Percentiles rank a stretch among this genome's conserved stretches.
Evolutionary conservation across 2,113 vertebrate genomes (phyloP).

Genomic region (Proterorhinus semilunaris): DNA sequence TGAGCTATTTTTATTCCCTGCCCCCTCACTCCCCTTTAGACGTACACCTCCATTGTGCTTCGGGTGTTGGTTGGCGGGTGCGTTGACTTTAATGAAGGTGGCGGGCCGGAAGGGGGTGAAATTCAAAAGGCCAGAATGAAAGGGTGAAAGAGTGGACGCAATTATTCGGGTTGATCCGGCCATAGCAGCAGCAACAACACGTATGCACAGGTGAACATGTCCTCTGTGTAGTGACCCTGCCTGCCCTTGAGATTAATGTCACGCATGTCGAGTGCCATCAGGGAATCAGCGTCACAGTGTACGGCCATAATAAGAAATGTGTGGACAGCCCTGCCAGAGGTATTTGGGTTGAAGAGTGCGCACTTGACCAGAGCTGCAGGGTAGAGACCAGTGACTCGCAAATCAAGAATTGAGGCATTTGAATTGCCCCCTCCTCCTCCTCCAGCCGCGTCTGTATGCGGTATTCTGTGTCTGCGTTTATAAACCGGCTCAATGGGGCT

Average conservation of each 20-base stretch:
- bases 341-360: constrained; percentile 58
- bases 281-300: constrained; percentile 30
- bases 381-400: constrained; percentile 43
- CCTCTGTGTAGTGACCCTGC: constrained; percentile 9
- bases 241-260: constrained; percentile 21
- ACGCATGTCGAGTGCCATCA: constrained; percentile 21
- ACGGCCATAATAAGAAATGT: constrained; percentile 25
- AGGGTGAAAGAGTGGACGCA: neutral
- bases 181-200: neutral
- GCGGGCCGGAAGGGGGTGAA: constrained; percentile 23
- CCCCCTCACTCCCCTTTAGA: constrained; percentile 25
- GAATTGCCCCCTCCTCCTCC: neutral
- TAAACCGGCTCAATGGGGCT: constrained; percentile 42
- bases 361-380: constrained; percentile 47
- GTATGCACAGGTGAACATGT: constrained; percentile 10
- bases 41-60: constrained; percentile 18
- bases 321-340: constrained; percentile 48
- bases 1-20: constrained; percentile 66
- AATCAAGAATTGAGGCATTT: constrained; percentile 38
- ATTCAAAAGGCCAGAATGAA: constrained; percentile 11
- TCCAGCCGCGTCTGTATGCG: neutral
- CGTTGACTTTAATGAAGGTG: constrained; percentile 43
- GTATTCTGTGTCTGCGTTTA: constrained; percentile 16
- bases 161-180: neutral
- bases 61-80: constrained; percentile 1